Conservation (phyloP, 92 coral and sea anemone species). For the Blastomussa wellsi region DNA sequence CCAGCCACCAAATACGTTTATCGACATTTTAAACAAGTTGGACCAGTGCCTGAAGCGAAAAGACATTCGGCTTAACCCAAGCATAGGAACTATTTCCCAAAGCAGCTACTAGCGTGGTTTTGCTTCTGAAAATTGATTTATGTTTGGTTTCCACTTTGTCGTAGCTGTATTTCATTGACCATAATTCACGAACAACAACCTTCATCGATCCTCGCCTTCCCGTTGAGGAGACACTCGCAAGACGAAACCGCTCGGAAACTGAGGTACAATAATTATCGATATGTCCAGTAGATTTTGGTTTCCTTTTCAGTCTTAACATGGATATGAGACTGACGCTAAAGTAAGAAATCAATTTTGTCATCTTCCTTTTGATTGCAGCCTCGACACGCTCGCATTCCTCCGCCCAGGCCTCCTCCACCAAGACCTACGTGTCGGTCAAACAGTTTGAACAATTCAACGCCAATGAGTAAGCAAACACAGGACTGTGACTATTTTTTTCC, state of each 20-base stretch:
- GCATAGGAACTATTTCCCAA: background rate
- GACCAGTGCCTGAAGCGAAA: background rate
- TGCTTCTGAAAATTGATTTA: background rate
- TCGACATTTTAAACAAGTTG: too few species aligned
- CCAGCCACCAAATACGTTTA: too few species aligned
- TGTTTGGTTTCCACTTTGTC: constrained; percentile 7
- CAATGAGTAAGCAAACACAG: constrained; percentile 61
- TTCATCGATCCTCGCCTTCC: constrained; percentile 99
- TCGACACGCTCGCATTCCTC: constrained; percentile 65
- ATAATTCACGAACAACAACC: constrained; percentile 90
- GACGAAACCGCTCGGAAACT: constrained; percentile 74
- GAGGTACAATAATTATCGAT: constrained; percentile 51
- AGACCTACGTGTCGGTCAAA: constrained; percentile 55
- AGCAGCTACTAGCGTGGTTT: background rate
- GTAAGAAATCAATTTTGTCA: too few species aligned
- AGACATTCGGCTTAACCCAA: background rate
- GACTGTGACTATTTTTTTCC: too few species aligned
- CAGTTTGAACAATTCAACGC: constrained; percentile 48
- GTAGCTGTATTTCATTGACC: constrained; percentile 93
- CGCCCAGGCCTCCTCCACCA: constrained; percentile 91
- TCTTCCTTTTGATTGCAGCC: constrained; percentile 33
- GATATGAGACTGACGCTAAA: too few species aligned
- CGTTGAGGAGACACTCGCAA: constrained; percentile 61
- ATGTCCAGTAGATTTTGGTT: background rate
- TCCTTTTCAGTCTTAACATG: background rate